Percentiles rank a stretch among this genome's conserved stretches.
phyloP scores from a whole-genome alignment of 1,140 invertebrate species.

The Drosophila takahashii region DNA sequence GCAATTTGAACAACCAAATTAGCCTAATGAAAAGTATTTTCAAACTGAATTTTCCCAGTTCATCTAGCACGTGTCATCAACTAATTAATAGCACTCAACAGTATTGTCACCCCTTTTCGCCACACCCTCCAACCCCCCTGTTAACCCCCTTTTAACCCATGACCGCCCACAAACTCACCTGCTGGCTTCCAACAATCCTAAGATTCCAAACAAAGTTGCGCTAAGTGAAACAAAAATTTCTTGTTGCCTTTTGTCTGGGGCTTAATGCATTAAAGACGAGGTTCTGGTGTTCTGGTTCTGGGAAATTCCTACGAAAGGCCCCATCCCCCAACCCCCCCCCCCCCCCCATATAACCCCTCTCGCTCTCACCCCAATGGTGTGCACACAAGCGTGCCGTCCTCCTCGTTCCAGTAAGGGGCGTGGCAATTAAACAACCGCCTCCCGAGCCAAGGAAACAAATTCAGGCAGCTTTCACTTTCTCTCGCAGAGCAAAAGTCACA shows the following conservation, averaged over 20 bases:
- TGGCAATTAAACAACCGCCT: constrained; percentile 67
- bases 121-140: no score
- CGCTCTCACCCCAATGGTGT: constrained; percentile 32
- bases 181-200: constrained; percentile 14
- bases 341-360: constrained; percentile 15
- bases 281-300: constrained; percentile 13
- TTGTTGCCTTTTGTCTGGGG: constrained; percentile 48
- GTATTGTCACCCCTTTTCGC: neutral
- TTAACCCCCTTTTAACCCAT: no score
- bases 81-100: constrained; percentile 45
- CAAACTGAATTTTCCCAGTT: constrained; percentile 14
- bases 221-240: constrained; percentile 48
- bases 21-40: constrained; percentile 22
- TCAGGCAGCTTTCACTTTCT: constrained; percentile 30
- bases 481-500: constrained; percentile 13
- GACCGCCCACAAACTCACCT: constrained; percentile 12
- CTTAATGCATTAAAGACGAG: constrained; percentile 64
- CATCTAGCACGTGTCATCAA: constrained; percentile 41
- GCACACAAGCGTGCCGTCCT: constrained; percentile 60
- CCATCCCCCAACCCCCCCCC: no score
- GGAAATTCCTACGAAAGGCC: neutral
- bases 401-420: constrained; percentile 33
- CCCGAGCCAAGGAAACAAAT: neutral
- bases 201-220: constrained; percentile 30
- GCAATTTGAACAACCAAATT: constrained; percentile 6